Evolutionary conservation across 2,113 vertebrate species (phyloP), one percentile per base, ranked within the genome.

Genomic region (Heptranchias perlo): DNA sequence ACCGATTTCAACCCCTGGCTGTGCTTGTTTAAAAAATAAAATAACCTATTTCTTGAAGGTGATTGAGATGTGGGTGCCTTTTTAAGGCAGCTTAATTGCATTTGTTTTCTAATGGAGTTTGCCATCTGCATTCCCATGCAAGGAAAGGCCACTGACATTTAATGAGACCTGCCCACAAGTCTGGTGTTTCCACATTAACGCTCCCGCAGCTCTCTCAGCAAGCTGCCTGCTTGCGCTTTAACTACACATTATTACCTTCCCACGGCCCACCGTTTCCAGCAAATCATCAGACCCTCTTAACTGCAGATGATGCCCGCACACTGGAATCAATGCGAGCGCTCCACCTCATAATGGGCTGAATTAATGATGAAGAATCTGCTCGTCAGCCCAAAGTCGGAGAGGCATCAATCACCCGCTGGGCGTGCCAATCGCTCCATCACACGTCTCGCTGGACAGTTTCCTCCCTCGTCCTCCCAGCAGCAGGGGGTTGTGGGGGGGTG

Each of bases 321-420:
- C 98, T 97, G 96, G 97, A 98, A 99, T 99, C 98, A 99, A 99
- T 99, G 98, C 97, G 94, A 98, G 97, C 98, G 98, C 98, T 98
- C 98, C 98, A 97, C 97, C 98, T 98, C 98, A 99, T 99, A 99
- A 99, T 98, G 97, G 98, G 96, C 97, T 96, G 94, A 97, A 99
- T 99, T 99, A 99, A 99, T 99, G 99, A 99, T 99, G 99, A 99
- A 99, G 99, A 99, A 99, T 99, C 98, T 97, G 97, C 58, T 98
- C 98, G 98, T 99, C 99, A 98, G 97, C 97, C 97, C 96, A 97
- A 96, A 97, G 97, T 97, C 97, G 97, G 97, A 97, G 97, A 97
- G 98, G 98, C 98, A 99, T 99, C 98, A 97, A 99, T 99, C 99
- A 99, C 98, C 96, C 97, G 97, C 96, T 92, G 97, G 97, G 76